phyloP scores from a whole-genome alignment of 2,113 vertebrate species.

The Piprites chloris region DNA sequence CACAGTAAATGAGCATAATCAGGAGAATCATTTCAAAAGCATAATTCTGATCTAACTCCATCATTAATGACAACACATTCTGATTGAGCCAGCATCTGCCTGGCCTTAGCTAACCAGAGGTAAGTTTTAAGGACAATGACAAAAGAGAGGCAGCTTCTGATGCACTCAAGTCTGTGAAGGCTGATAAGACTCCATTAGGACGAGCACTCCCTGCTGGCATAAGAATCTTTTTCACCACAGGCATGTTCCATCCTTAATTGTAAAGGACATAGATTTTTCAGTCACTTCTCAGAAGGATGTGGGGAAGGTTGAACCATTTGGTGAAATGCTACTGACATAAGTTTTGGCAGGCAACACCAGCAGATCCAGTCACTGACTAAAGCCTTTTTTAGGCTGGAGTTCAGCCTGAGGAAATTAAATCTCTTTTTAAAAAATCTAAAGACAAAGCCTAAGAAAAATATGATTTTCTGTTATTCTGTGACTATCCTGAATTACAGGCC shows the following conservation, averaged over 20 bases:
- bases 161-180: background rate
- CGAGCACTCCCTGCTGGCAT: background rate
- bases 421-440: background rate
- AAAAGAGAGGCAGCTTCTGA: background rate
- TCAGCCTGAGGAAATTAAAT: background rate
- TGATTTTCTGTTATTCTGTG: background rate
- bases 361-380: background rate
- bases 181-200: background rate
- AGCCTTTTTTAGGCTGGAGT: background rate
- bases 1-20: rapidly evolving
- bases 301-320: background rate
- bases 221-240: background rate
- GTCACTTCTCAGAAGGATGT: background rate
- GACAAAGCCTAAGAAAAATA: background rate
- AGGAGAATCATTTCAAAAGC: background rate
- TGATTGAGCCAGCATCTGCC: background rate
- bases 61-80: background rate
- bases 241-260: background rate
- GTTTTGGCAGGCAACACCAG: background rate
- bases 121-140: background rate
- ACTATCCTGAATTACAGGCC: background rate
- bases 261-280: background rate
- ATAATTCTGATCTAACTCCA: background rate
- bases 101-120: background rate
- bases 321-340: background rate